Evolutionary conservation across 2,888 invertebrate genomes (phyloP).

Genomic region (Volucella inanis): DNA sequence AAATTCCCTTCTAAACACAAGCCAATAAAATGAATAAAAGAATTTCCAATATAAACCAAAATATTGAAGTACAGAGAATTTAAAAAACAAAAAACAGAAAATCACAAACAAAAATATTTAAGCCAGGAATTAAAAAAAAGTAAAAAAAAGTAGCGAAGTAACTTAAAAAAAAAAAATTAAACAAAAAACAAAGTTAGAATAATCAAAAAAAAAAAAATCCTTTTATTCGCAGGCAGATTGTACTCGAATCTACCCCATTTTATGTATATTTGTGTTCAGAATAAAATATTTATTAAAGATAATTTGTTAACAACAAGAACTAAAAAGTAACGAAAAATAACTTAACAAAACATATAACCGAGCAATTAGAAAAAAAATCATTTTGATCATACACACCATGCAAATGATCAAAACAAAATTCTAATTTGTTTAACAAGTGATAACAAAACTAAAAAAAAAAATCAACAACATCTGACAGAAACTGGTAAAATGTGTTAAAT

Average conservation of each 20-base stretch:
- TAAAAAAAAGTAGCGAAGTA: background rate
- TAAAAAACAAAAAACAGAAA: slow-evolving; percentile 19
- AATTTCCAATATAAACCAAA: slow-evolving; percentile 27
- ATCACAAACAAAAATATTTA: slow-evolving; percentile 8
- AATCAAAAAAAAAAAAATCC: slow-evolving; percentile 36
- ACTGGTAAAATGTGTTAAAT: slow-evolving; percentile 20
- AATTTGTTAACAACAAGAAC: slow-evolving; percentile 63
- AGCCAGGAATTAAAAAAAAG: slow-evolving; percentile 4
- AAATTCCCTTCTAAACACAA: slow-evolving; percentile 5
- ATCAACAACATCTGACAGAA: slow-evolving; percentile 19
- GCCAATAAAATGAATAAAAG: slow-evolving; percentile 22
- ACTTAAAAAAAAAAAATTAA: slow-evolving; percentile 2
- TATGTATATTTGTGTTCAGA: background rate
- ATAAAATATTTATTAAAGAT: slow-evolving; percentile 48
- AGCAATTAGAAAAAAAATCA: slow-evolving; percentile 37
- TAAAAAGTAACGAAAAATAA: slow-evolving; percentile 36
- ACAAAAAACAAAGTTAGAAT: slow-evolving; percentile 25
- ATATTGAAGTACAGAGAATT: slow-evolving; percentile 37
- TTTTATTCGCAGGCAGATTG: slow-evolving; percentile 16
- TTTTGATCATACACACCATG: slow-evolving; percentile 24
- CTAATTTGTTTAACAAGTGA: slow-evolving; percentile 45
- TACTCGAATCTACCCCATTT: background rate
- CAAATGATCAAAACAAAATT: slow-evolving; percentile 45
- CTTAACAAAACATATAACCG: slow-evolving; percentile 35
- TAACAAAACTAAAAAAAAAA: slow-evolving; percentile 24